phyloP scores from a whole-genome alignment of 2,888 invertebrate species.

The Eugnorisma glareosa region DNA sequence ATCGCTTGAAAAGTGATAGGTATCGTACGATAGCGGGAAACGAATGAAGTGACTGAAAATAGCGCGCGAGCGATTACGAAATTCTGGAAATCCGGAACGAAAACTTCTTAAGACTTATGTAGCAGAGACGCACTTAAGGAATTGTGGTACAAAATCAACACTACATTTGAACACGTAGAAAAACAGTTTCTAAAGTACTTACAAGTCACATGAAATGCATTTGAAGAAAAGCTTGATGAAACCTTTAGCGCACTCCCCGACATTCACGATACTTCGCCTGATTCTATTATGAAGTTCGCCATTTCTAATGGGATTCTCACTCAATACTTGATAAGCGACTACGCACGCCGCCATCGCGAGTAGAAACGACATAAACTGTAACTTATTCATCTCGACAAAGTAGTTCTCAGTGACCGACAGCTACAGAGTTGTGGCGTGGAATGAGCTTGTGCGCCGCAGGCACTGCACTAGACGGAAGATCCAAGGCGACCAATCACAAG shows the following conservation, averaged over 20 bases:
- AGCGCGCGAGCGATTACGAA: background rate
- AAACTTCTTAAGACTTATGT: background rate
- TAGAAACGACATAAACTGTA: background rate
- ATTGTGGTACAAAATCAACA: no score
- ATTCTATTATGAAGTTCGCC: background rate
- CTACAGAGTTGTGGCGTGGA: background rate
- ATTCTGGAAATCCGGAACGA: background rate
- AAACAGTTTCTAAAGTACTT: conserved; percentile 6
- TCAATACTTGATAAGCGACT: no score
- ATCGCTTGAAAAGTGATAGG: background rate
- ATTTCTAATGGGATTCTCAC: background rate
- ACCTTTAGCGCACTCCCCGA: conserved; percentile 10
- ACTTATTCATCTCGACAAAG: background rate
- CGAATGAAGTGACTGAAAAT: background rate
- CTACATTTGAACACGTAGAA: background rate
- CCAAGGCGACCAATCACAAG: conserved; percentile 8
- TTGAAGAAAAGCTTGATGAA: background rate
- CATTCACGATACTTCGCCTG: background rate
- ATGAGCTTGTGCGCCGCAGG: background rate
- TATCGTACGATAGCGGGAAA: no score
- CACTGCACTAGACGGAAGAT: background rate
- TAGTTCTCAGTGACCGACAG: background rate
- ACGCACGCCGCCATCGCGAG: background rate
- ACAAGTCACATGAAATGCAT: conserved; percentile 15
- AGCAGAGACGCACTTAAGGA: background rate